A percentile compares a stretch with the other conserved stretches of the same genome.
These are phyloP conservation scores for Drosophila busckii DNA, from an alignment of 1,140 invertebrate species.

Conservation along the genomic window DNA sequence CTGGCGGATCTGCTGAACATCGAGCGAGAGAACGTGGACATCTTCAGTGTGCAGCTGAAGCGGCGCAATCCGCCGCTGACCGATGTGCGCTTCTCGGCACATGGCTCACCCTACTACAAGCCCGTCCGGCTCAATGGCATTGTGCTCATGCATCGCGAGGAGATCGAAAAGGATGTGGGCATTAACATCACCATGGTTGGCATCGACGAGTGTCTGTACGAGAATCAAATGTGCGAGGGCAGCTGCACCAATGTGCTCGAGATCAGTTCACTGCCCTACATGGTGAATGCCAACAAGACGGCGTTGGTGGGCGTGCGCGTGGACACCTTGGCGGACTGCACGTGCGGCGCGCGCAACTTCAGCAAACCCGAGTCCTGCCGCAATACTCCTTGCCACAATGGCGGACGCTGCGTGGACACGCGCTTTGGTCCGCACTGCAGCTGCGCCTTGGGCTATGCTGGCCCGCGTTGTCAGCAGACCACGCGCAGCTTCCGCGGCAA, in stretches of 20 bases:
- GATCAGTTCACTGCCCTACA: slow-evolving; percentile 92
- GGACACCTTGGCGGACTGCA: slow-evolving; percentile 93
- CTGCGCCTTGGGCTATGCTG: slow-evolving; percentile 94
- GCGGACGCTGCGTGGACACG: slow-evolving; percentile 94
- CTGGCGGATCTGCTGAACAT: slow-evolving; percentile 90
- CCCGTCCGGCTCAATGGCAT: slow-evolving; percentile 95
- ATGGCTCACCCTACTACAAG: slow-evolving; percentile 97
- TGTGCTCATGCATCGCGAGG: slow-evolving; percentile 94
- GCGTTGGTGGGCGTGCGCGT: slow-evolving; percentile 95
- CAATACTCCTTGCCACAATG: slow-evolving; percentile 95
- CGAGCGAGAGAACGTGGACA: slow-evolving; percentile 93
- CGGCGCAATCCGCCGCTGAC: slow-evolving; percentile 92
- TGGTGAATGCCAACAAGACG: slow-evolving; percentile 98
- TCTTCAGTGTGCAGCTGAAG: slow-evolving; percentile 95
- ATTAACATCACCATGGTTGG: slow-evolving; percentile 98
- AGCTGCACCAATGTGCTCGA: slow-evolving; percentile 96
- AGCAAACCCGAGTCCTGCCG: slow-evolving; percentile 92
- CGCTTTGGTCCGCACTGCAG: slow-evolving; percentile 92
- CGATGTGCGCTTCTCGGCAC: slow-evolving; percentile 95
- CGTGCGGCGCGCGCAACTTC: slow-evolving; percentile 94
- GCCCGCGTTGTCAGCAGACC: slow-evolving; percentile 97
- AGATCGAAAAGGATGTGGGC: slow-evolving; percentile 95
- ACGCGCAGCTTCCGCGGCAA: slow-evolving; percentile 94
- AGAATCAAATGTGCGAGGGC: slow-evolving; percentile 96
- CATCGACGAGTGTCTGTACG: slow-evolving; percentile 97